These are phyloP conservation scores for Tribolium castaneum DNA, from an alignment of 1,140 invertebrate species.

Conservation along the genomic window DNA sequence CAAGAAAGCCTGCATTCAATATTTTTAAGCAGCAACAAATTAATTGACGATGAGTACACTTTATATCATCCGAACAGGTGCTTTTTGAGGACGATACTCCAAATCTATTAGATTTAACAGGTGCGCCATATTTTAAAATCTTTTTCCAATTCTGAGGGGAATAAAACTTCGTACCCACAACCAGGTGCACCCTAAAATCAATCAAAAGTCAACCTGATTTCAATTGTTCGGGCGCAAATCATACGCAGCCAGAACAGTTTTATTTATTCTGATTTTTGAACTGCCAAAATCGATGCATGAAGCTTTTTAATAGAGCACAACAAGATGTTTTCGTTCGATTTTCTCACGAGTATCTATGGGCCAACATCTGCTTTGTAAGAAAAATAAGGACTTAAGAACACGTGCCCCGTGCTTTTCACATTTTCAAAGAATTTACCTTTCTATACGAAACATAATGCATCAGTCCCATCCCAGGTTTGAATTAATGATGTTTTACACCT, in stretches of 20 bases:
- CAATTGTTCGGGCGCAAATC: background rate
- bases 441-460: slow-evolving; percentile 38
- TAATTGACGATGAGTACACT: background rate
- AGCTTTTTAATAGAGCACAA: slow-evolving; percentile 15
- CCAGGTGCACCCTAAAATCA: slow-evolving; percentile 10
- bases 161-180: background rate
- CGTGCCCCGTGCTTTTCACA: slow-evolving; percentile 39
- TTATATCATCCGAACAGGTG: slow-evolving; percentile 24
- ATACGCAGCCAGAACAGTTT: background rate
- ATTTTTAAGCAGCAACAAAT: slow-evolving; percentile 5
- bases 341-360: slow-evolving; percentile 38
- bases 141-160: slow-evolving; percentile 3
- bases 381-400: slow-evolving; percentile 39
- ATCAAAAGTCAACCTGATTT: background rate
- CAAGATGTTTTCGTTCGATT: slow-evolving; percentile 24
- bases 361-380: slow-evolving; percentile 37
- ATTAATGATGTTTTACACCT: slow-evolving; percentile 49
- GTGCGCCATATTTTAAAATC: slow-evolving; percentile 39
- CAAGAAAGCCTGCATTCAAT: background rate
- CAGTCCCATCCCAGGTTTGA: slow-evolving; percentile 45
- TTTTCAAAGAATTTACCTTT: slow-evolving; percentile 45
- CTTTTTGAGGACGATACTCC: slow-evolving; percentile 7
- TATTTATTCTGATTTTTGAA: background rate
- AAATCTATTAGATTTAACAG: slow-evolving; percentile 42
- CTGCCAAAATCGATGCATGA: slow-evolving; percentile 1